Evolutionary conservation across 2,113 vertebrate genomes (phyloP).

Genomic region (Brachyistius frenatus): DNA sequence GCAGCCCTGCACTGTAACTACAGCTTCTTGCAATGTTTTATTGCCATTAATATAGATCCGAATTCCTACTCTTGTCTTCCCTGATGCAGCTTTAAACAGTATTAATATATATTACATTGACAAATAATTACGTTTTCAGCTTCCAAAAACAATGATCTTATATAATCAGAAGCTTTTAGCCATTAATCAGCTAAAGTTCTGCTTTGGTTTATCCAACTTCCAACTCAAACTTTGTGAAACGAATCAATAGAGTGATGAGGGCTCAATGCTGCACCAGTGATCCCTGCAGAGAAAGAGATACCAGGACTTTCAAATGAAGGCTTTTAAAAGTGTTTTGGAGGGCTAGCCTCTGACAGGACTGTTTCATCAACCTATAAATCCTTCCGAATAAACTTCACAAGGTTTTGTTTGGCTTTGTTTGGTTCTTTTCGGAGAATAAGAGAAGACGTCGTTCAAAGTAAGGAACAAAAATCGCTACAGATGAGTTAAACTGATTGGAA

Average conservation of each 20-base stretch:
- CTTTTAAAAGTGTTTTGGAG: constrained; percentile 1
- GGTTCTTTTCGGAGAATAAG: neutral
- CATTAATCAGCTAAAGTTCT: constrained; percentile 48
- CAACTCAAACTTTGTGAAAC: constrained; percentile 40
- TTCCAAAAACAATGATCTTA: neutral
- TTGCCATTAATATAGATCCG: neutral
- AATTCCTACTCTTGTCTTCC: neutral
- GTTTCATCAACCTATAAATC: constrained; percentile 30
- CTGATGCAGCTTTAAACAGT: neutral
- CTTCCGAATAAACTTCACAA: constrained; percentile 3
- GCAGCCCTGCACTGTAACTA: neutral
- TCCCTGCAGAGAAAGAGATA: constrained; percentile 23
- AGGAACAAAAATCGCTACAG: neutral
- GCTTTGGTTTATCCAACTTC: constrained; percentile 20
- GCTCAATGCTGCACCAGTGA: constrained; percentile 3
- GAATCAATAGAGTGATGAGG: constrained; percentile 12
- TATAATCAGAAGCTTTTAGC: constrained; percentile 9
- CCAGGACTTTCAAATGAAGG: constrained; percentile 2
- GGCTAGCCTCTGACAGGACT: neutral
- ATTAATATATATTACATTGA: neutral
- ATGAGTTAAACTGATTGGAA: neutral
- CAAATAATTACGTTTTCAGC: constrained; percentile 6
- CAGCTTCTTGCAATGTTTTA: neutral
- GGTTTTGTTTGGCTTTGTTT: constrained; percentile 9
- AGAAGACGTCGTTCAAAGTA: neutral